Evolutionary conservation across 1,140 invertebrate genomes (phyloP).

Genomic region (Mya arenaria): DNA sequence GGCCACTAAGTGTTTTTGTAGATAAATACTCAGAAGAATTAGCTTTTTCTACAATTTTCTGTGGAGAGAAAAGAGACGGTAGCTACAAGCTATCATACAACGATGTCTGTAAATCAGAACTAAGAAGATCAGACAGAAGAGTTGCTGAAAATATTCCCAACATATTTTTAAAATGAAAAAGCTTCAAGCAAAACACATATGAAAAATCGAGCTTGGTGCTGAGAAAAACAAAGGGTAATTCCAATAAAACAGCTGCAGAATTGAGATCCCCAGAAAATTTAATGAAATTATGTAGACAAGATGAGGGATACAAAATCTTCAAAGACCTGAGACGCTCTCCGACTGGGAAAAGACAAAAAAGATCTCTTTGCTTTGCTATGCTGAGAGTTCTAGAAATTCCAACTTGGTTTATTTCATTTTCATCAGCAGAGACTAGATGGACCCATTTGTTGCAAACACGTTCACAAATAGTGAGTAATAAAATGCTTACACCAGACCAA

Average conservation of each 20-base stretch:
- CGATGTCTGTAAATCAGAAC: conserved; percentile 15
- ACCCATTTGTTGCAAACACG: conserved; percentile 25
- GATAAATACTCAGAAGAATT: conserved; percentile 47
- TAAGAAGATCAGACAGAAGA: neutral
- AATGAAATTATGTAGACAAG: conserved; percentile 5
- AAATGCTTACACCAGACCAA: conserved; percentile 15
- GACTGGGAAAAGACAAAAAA: conserved; percentile 40
- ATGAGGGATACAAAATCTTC: conserved; percentile 45
- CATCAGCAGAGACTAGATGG: conserved; percentile 47
- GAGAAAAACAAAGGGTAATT: conserved; percentile 1
- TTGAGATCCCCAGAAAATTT: neutral
- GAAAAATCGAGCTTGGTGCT: conserved; percentile 17
- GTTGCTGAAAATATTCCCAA: conserved; percentile 43
- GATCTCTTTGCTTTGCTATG: conserved; percentile 46
- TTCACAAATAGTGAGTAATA: neutral
- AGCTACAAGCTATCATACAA: neutral
- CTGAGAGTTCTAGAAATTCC: conserved; percentile 29
- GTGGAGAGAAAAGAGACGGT: neutral
- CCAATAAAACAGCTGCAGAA: neutral
- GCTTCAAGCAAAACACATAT: conserved; percentile 25
- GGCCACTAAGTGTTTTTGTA: conserved; percentile 21
- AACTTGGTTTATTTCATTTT: conserved; percentile 56
- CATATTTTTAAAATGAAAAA: conserved; percentile 41
- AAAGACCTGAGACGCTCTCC: conserved; percentile 29
- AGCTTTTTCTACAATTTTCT: conserved; percentile 44